Conservation (phyloP, 2,888 invertebrate species). For the Acrobasis repandana region DNA sequence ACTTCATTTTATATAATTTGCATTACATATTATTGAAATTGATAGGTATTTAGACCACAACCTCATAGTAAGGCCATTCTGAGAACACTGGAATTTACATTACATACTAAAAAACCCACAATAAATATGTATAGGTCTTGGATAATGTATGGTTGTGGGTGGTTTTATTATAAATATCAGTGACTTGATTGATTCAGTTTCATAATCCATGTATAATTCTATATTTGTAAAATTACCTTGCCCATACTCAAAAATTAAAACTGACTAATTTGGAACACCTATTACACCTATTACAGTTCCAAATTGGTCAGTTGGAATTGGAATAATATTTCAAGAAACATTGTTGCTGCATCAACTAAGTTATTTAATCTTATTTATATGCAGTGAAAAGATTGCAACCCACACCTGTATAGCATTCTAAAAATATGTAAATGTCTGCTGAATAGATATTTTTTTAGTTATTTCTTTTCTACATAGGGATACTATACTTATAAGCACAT, state of each 20-base stretch:
- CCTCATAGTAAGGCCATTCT: not conserved
- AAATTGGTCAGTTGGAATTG: too few relatives aligned
- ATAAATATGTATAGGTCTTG: not conserved
- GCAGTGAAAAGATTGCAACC: too few relatives aligned
- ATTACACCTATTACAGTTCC: too few relatives aligned
- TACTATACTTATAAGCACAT: too few relatives aligned
- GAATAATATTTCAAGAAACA: too few relatives aligned
- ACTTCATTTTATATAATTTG: slow-evolving; percentile 12
- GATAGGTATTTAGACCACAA: not conserved
- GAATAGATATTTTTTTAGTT: too few relatives aligned
- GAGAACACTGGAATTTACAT: not conserved
- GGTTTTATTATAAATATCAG: not conserved
- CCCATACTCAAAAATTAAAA: not conserved
- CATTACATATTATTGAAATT: not conserved
- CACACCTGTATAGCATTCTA: too few relatives aligned
- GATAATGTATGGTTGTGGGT: slow-evolving; percentile 4
- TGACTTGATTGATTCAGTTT: not conserved
- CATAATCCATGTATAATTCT: not conserved
- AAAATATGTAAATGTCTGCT: too few relatives aligned
- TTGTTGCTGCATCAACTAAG: too few relatives aligned
- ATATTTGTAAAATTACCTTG: not conserved
- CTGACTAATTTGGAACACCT: not conserved
- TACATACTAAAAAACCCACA: not conserved
- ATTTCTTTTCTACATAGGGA: too few relatives aligned
- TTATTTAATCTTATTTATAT: too few relatives aligned